Conservation (phyloP, 2,113 vertebrate genomes). For the Dunckerocampus dactyliophorus region DNA sequence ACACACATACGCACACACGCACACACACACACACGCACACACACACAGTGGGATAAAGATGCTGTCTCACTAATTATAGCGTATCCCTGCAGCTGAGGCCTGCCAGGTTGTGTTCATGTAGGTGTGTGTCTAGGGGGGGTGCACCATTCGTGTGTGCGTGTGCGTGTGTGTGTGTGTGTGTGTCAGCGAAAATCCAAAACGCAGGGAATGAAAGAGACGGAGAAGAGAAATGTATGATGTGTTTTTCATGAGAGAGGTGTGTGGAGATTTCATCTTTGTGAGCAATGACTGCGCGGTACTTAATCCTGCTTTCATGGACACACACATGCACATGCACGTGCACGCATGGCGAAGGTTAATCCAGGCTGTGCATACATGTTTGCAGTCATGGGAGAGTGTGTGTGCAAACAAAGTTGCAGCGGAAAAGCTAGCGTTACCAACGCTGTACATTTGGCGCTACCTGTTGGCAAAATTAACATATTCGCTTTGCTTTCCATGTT, state of each 20-base stretch:
- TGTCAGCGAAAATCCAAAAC: conserved; percentile 2
- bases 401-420: background rate
- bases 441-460: too few relatives aligned
- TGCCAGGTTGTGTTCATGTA: conserved; percentile 25
- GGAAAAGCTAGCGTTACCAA: too few relatives aligned
- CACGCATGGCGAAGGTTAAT: conserved; percentile 32
- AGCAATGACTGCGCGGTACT: too few relatives aligned
- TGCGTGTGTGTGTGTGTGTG: conserved; percentile 5
- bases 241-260: too few relatives aligned
- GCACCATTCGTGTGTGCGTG: background rate
- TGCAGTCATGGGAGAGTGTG: background rate
- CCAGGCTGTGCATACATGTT: conserved; percentile 25
- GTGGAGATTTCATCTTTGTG: too few relatives aligned
- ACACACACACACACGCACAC: conserved; percentile 16
- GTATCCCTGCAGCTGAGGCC: conserved; percentile 55
- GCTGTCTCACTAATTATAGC: conserved; percentile 62
- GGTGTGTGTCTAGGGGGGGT: conserved; percentile 9
- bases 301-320: background rate
- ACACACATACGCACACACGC: conserved; percentile 12
- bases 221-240: background rate
- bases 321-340: conserved; percentile 13
- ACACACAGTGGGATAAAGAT: conserved; percentile 37
- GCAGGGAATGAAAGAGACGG: background rate
- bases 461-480: too few relatives aligned
- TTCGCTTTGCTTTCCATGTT: too few relatives aligned